Percentiles rank a stretch among this genome's conserved stretches.
Evolutionary conservation across 2,888 invertebrate species (phyloP).

Genomic region (Dryocosmus kuriphilus): DNA sequence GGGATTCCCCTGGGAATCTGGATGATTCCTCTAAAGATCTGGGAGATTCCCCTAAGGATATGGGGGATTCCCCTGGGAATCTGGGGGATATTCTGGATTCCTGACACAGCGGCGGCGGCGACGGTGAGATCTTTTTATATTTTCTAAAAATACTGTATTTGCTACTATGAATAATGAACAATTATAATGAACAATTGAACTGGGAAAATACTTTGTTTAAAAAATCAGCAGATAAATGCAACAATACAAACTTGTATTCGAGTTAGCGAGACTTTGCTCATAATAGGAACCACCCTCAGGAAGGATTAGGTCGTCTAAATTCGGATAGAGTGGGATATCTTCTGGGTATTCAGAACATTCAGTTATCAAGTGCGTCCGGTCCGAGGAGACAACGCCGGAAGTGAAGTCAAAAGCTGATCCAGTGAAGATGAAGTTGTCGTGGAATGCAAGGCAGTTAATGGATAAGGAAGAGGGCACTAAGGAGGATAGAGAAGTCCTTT

Average conservation of each 20-base stretch:
- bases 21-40: too few relatives aligned
- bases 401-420: slow-evolving; percentile 71
- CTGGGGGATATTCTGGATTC: too few relatives aligned
- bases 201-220: not conserved
- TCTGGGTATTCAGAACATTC: slow-evolving; percentile 63
- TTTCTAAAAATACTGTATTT: too few relatives aligned
- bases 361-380: slow-evolving; percentile 75
- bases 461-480: slow-evolving; percentile 46
- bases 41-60: too few relatives aligned
- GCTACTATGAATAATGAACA: not conserved
- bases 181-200: not conserved
- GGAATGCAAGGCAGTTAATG: slow-evolving; percentile 54
- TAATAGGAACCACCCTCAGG: slow-evolving; percentile 65
- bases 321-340: slow-evolving; percentile 54
- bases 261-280: slow-evolving; percentile 62
- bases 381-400: slow-evolving; percentile 72
- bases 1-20: too few relatives aligned
- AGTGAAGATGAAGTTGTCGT: slow-evolving; percentile 67
- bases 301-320: slow-evolving; percentile 73
- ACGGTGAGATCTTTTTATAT: too few relatives aligned
- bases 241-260: slow-evolving; percentile 27
- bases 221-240: not conserved
- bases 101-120: too few relatives aligned
- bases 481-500: slow-evolving; percentile 57
- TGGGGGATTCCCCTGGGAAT: too few relatives aligned